A percentile compares a stretch with the other conserved stretches of the same genome.
Conservation (phyloP, 2,888 invertebrate species). For the Didymodactylos carnosus region DNA sequence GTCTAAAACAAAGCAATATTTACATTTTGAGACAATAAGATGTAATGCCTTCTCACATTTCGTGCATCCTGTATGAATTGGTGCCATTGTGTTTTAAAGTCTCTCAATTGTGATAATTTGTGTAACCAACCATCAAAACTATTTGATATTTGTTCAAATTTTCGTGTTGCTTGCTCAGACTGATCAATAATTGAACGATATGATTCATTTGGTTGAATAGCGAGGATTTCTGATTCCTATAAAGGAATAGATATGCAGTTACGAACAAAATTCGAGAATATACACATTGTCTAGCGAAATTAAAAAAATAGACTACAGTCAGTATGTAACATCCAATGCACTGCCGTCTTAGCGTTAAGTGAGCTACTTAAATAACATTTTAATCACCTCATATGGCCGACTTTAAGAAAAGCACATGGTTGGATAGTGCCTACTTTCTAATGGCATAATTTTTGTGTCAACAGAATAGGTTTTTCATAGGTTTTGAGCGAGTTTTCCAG, state of each 20-base stretch:
- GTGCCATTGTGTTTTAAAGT: constrained; percentile 38
- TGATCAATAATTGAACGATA: neutral
- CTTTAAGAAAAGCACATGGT: too few relatives aligned
- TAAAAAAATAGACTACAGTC: too few relatives aligned
- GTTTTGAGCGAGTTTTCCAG: too few relatives aligned
- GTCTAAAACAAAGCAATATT: constrained; percentile 24
- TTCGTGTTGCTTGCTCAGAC: neutral
- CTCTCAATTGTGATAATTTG: constrained; percentile 41
- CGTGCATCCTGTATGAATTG: constrained; percentile 45
- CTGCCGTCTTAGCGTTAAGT: too few relatives aligned
- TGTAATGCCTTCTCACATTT: constrained; percentile 41
- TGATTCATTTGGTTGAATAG: neutral
- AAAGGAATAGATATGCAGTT: neutral
- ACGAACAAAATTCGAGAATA: neutral
- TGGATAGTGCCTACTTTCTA: too few relatives aligned
- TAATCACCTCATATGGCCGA: too few relatives aligned
- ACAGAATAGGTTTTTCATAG: too few relatives aligned
- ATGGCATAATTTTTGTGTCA: too few relatives aligned
- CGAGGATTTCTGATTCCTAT: neutral
- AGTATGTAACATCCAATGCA: too few relatives aligned
- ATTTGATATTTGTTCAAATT: constrained; percentile 6
- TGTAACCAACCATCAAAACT: constrained; percentile 53
- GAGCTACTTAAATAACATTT: too few relatives aligned
- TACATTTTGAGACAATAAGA: too few relatives aligned
- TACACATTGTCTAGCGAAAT: too few relatives aligned